Base-by-base conservation (phyloP, 2,797 vertebrate species). In the Coluber constrictor region DNA sequence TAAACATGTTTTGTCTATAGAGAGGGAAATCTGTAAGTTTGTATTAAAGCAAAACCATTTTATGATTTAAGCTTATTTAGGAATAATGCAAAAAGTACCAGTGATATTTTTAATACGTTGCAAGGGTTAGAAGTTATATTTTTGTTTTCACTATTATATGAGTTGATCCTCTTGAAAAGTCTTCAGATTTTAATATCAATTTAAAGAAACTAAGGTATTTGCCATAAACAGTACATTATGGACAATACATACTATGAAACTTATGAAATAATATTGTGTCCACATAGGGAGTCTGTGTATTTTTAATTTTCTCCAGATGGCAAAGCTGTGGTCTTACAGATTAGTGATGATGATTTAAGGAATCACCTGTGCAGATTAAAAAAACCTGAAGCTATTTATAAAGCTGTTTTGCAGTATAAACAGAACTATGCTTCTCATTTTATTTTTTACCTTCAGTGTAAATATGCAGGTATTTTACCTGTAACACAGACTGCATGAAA, bases 41-140 rank as follows among this genome's bases (percentile, higher is more conserved):
- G 16, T 86, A 93, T 97, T 95, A 93, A 94, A 96, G 92, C 55
- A 29, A 93, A 96, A 95, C 1, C 6, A 94, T 54, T 92, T 95
- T 93, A 90, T 94, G 57, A 92, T 93, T 97, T 97, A 95, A 94
- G 61, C 88, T 83, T 94, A 94, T 96, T 94, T 94, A 94, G 89
- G 92, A 94, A 93, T 95, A 96, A 96, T 96, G 95, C 94, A 96
- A 66, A 95, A 94, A 94, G 61, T 88, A n/a, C 94, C 94, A 94
- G 88, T 88, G 18, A 23, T 94, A 87, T 93, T 95, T 95, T 92
- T 93, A 96, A 95, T 94, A 94, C 89, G 93, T 90, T 94, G 87
- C 88, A 94, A 95, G 3, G 94, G 92, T 95, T 94, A 96, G 92
- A 94, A 57, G 92, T 55, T 90, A 89, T 94, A 94, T 96, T 96